These are phyloP conservation scores for Ammodytes dubius DNA, from an alignment of 2,113 vertebrate species.

Conservation along the genomic window DNA sequence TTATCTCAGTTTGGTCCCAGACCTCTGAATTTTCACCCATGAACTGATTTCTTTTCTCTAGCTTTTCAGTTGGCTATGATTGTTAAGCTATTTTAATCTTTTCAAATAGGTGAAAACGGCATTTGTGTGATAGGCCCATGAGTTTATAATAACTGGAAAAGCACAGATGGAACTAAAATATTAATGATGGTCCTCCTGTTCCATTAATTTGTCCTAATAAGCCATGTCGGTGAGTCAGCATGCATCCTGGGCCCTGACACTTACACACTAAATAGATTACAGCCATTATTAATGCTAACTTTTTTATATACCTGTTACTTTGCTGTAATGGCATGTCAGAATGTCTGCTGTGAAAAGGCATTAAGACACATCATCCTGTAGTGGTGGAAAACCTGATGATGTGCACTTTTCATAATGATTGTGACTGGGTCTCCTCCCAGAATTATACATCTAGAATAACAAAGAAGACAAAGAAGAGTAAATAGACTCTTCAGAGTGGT, in stretches of 20 bases:
- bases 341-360: constrained; percentile 7
- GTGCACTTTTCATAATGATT: constrained; percentile 20
- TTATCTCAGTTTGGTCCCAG: constrained; percentile 9
- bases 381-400: constrained; percentile 30
- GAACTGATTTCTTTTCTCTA: not conserved
- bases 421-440: constrained; percentile 9
- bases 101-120: not conserved
- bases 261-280: constrained; percentile 16
- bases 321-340: constrained; percentile 3
- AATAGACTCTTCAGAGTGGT: constrained; percentile 29
- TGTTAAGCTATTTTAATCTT: not conserved
- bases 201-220: constrained; percentile 17
- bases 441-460: constrained; percentile 29
- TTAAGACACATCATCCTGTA: constrained; percentile 29
- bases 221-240: constrained; percentile 15
- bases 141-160: not conserved
- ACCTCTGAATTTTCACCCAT: not conserved
- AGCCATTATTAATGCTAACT: constrained; percentile 10
- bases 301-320: constrained; percentile 30
- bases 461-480: constrained; percentile 41
- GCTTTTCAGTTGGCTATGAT: not conserved
- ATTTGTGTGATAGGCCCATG: not conserved
- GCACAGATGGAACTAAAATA: constrained; percentile 24
- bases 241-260: constrained; percentile 23
- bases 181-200: not conserved